Evolutionary conservation across 1,140 invertebrate genomes (phyloP), one percentile per base, ranked within the genome.

Genomic region (Rhynchophorus ferrugineus): DNA sequence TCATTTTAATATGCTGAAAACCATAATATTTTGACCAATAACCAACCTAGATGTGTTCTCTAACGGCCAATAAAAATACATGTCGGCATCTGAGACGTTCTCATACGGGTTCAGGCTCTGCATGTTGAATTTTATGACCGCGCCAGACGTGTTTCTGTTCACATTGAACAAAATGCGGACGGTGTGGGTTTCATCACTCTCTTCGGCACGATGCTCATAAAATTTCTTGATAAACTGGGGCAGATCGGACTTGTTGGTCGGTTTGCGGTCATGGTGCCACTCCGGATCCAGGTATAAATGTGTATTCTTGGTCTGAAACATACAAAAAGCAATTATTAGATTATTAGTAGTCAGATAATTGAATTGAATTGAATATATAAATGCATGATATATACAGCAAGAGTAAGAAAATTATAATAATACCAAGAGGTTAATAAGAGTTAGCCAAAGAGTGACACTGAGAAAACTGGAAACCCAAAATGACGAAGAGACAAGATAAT

Each of bases 1-100:
- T n/a, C n/a, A n/a, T n/a, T n/a, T n/a, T n/a, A n/a, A n/a, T n/a
- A n/a, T n/a, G n/a, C 24, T 29, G 11, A 29, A 29, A 29, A 29
- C 24, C 5, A 11, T 6, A 48, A 17, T 36, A 3, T 13, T 13
- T 37, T 19, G 9, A 48, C 9, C 16, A 18, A 33, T 17, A 6
- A 5, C 6, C 13, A 37, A 54, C 51, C 51, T 54, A n/a, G 59
- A 59, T 1, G 57, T 48, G 19, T 61, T 57, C 9, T 59, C 51
- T 21, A 61, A 37, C 6, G 49, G 53, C 58, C 61, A 61, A 21
- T 61, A 66, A 53, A 66, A 62, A 43, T 62, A 61, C 54, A 66
- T 50, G 43, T 66, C 62, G 1, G 58, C 61, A 38, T 66, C 57
- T 1, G 41, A 19, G 11, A 63, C 49, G 16, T 45, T 55, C 22